Percentiles rank a stretch among this genome's conserved stretches.
Conservation (phyloP, 2,888 invertebrate species). For the Drosophila kokeensis region DNA sequence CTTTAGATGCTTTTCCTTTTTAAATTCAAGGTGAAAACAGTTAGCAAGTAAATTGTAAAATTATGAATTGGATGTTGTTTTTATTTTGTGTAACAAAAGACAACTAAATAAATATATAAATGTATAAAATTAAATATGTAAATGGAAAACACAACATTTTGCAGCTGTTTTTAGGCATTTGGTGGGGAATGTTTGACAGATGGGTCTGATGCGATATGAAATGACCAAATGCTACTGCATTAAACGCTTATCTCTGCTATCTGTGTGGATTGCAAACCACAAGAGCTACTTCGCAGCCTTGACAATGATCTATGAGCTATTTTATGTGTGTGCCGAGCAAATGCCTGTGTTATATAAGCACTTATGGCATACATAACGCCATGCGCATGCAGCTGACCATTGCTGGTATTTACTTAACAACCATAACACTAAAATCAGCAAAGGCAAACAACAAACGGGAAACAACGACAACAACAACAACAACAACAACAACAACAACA, state of each 20-base stretch:
- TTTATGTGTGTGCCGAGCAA: neutral
- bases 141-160: neutral
- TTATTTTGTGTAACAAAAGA: neutral
- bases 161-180: constrained; percentile 13
- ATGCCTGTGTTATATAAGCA: constrained; percentile 23
- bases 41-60: constrained; percentile 8
- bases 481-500: constrained; percentile 17
- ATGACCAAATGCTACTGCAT: neutral
- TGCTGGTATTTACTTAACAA: constrained; percentile 58
- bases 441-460: constrained; percentile 51
- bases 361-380: constrained; percentile 11
- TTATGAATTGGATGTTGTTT: constrained; percentile 9
- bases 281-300: constrained; percentile 26
- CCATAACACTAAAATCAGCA: constrained; percentile 54
- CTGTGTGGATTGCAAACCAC: constrained; percentile 25
- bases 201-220: constrained; percentile 11
- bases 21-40: constrained; percentile 16
- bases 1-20: neutral
- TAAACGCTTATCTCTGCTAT: constrained; percentile 19
- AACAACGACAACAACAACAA: constrained; percentile 25
- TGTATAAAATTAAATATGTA: constrained; percentile 5
- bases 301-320: constrained; percentile 41
- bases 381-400: constrained; percentile 45
- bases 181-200: neutral
- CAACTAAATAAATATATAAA: neutral